Conservation (phyloP, 2,888 invertebrate genomes). For the Cephus nigrinus region DNA sequence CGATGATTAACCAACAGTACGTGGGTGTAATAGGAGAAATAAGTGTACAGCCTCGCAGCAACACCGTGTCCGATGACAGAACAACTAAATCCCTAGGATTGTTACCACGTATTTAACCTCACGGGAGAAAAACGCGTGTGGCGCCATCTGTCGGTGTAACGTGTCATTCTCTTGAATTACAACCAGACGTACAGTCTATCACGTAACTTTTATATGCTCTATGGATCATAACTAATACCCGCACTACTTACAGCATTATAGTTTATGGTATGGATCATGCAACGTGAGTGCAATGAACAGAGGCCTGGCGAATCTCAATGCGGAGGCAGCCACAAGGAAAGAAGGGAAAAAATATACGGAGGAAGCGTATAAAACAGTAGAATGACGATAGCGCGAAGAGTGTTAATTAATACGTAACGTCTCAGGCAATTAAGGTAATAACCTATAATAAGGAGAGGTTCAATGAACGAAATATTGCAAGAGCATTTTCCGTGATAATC, state of each 20-base stretch:
- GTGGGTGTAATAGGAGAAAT: conserved; percentile 63
- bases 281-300: neutral
- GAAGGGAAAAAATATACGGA: neutral
- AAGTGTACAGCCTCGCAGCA: conserved; percentile 51
- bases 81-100: conserved; percentile 48
- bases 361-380: neutral
- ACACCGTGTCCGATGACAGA: conserved; percentile 50
- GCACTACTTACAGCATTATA: neutral
- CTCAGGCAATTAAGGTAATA: neutral
- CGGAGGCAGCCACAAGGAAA: too few species aligned
- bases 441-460: neutral
- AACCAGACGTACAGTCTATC: neutral
- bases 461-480: neutral
- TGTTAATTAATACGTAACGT: neutral
- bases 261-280: neutral
- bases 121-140: conserved; percentile 45
- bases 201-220: neutral
- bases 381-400: neutral
- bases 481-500: neutral
- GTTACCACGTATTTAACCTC: conserved; percentile 48
- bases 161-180: neutral
- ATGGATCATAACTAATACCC: neutral
- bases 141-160: neutral
- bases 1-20: conserved; percentile 61
- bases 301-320: too few species aligned